Base-by-base conservation (phyloP, 92 coral and sea anemone species). In the Epizoanthus scotinus region DNA sequence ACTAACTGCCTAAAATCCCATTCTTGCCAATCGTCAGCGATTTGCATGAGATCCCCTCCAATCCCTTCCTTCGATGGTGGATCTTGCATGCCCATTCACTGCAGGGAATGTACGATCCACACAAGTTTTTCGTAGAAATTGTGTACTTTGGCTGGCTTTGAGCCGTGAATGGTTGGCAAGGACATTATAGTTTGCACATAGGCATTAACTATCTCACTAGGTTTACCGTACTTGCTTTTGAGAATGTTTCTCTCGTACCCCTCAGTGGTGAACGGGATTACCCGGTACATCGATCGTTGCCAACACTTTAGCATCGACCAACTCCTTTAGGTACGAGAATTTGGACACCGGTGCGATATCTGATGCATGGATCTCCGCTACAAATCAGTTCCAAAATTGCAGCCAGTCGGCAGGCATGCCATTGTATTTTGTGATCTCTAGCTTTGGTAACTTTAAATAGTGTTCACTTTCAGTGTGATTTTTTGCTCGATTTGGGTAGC, bases 191-290 rank as follows among this genome's bases (percentile, higher is more conserved):
- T 83, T 66, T 83, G 88, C 28, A 79, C 86, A 71, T 83, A 90
- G 3, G 86, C 78, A 70, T 90, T 90, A 81, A 90, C 78, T 2
- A 90, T 84, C 56, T 90, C 90, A 67, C 88, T 86, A 36, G 86
- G 49, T 73, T 89, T 89, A 9, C 91, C 85, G 58, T 84, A 87
- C 71, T 70, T 78, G 61, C 79, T 38, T 79, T 74, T 60, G 3
- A 86, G 71, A 55, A 86, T 82, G 69, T 82, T 86, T 61, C 83
- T 63, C 17, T 86, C 86, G 31, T 81, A 86, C 6, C 71, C 86
- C 77, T 86, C 89, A 22, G 82, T 60, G 3, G 84, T 53, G 28
- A 85, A 67, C 18, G 89, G 88, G 61, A 84, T n/a, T n/a, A n/a
- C n/a, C n/a, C n/a, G n/a, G 44, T 27, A 82, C 89, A 52, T 86